Conservation (phyloP, 2,113 vertebrate species). For the Neotoma lepida region DNA sequence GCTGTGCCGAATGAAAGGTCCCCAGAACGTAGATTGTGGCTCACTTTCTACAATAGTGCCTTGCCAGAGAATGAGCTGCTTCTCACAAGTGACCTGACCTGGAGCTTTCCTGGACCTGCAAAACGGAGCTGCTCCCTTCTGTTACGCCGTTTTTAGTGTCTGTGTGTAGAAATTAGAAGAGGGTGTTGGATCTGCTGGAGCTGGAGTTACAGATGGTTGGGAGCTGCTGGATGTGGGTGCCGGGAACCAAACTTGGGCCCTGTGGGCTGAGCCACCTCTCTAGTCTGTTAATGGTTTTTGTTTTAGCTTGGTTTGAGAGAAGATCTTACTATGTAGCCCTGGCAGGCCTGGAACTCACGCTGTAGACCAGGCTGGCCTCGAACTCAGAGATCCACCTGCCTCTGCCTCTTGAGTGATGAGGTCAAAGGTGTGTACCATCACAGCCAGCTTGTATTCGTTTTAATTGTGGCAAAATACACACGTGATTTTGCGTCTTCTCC, state of each 20-base stretch:
- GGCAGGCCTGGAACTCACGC: not conserved
- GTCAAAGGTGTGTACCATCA: not conserved
- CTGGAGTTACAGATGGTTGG: not conserved
- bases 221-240: not conserved
- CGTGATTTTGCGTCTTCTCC: not conserved
- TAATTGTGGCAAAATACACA: not conserved
- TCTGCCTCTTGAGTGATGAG: not conserved
- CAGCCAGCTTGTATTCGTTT: not conserved
- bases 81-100: not conserved
- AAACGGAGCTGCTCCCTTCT: not conserved
- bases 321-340: not conserved
- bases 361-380: not conserved
- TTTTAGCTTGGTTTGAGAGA: not conserved
- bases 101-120: not conserved
- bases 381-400: not conserved
- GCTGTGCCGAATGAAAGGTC: slow-evolving; percentile 25
- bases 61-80: slow-evolving; percentile 44
- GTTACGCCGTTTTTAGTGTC: not conserved
- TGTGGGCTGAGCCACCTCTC: not conserved
- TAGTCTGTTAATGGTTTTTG: not conserved
- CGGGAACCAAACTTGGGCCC: not conserved
- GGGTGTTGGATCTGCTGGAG: not conserved
- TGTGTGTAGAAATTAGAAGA: not conserved
- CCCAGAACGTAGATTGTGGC: not conserved
- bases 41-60: slow-evolving; percentile 45